Percentiles rank a stretch among this genome's conserved stretches.
These are phyloP conservation scores for Apogon talboti DNA, from an alignment of 2,797 vertebrate genomes.

Conservation along the genomic window DNA sequence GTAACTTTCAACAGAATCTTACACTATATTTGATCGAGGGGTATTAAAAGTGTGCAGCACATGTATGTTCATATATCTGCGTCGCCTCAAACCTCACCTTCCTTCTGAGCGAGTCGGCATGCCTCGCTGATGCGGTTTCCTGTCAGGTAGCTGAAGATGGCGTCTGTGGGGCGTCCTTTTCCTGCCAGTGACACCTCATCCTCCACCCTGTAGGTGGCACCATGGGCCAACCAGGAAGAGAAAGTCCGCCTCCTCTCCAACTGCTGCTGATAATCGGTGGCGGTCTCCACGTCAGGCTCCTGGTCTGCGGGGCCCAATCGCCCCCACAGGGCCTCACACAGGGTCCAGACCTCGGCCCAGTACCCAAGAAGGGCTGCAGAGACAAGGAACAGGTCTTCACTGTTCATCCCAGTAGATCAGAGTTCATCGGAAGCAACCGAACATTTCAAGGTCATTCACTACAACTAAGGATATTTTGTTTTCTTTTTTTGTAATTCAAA, in stretches of 20 bases:
- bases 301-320: slow-evolving; percentile 78
- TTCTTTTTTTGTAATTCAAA: too few species aligned
- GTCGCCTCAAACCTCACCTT: slow-evolving; percentile 55
- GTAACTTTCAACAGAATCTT: too few species aligned
- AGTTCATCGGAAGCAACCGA: too few species aligned
- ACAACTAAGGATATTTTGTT: too few species aligned
- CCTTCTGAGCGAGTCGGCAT: slow-evolving; percentile 90
- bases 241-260: slow-evolving; percentile 89
- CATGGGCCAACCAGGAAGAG: slow-evolving; percentile 89
- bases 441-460: too few species aligned
- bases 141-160: slow-evolving; percentile 94
- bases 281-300: slow-evolving; percentile 50
- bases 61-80: neutral
- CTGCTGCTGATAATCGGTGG: slow-evolving; percentile 83
- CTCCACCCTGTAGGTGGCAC: slow-evolving; percentile 84
- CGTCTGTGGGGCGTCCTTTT: slow-evolving; percentile 81
- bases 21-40: too few species aligned
- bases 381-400: too few species aligned
- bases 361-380: slow-evolving; percentile 81
- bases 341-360: slow-evolving; percentile 92
- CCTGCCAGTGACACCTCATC: slow-evolving; percentile 84
- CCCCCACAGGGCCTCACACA: slow-evolving; percentile 94
- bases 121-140: slow-evolving; percentile 91
- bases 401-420: neutral
- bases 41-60: too few species aligned